These are phyloP conservation scores for Metaphire vulgaris DNA, from an alignment of 1,140 invertebrate species.

Conservation along the genomic window DNA sequence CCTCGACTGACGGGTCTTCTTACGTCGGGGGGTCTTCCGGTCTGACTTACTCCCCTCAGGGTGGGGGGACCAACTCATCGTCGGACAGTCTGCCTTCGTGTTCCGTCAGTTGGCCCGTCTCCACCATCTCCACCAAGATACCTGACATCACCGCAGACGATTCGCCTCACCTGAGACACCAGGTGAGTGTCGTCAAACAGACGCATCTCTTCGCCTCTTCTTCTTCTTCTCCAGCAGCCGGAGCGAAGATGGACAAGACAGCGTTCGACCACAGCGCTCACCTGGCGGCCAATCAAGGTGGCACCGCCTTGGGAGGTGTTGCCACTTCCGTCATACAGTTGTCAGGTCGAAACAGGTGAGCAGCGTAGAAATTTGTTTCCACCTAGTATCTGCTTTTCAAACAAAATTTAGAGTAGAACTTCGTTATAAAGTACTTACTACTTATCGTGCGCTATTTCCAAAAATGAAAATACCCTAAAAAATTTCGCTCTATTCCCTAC, in stretches of 20 bases:
- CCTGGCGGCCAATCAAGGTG: background rate
- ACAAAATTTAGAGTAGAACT: background rate
- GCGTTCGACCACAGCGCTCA: background rate
- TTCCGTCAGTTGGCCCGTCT: background rate
- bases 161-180: background rate
- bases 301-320: background rate
- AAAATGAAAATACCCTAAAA: background rate
- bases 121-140: background rate
- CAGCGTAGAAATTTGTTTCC: background rate
- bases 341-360: background rate
- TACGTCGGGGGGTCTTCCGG: background rate
- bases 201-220: background rate
- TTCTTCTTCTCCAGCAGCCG: background rate
- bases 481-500: no score
- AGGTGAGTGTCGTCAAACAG: background rate
- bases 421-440: background rate
- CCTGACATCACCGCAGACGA: background rate
- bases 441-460: background rate
- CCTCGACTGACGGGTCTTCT: background rate
- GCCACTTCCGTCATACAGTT: conserved; percentile 13
- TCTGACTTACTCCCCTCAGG: background rate
- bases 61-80: no score
- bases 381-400: background rate
- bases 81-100: background rate
- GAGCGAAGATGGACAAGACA: background rate